Evolutionary conservation across 2,888 invertebrate genomes (phyloP).

Genomic region (Spilarctia lutea): DNA sequence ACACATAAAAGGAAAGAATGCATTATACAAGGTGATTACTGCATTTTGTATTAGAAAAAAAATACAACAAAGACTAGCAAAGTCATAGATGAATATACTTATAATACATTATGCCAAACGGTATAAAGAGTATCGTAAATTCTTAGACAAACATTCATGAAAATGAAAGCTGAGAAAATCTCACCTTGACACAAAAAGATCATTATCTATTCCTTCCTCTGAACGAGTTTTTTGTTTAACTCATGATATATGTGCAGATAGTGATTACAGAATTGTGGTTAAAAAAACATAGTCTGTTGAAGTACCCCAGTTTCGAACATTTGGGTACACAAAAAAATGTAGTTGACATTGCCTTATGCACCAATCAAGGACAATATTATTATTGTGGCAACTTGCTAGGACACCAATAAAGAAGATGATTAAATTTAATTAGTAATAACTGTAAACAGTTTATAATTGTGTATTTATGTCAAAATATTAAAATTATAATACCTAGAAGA

Average conservation of each 20-base stretch:
- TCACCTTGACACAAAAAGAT: constrained; percentile 70
- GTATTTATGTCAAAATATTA: background rate
- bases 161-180: constrained; percentile 30
- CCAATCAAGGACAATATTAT: background rate
- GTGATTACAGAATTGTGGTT: background rate
- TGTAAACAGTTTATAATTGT: background rate
- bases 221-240: constrained; percentile 14
- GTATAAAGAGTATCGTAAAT: background rate
- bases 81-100: background rate
- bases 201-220: constrained; percentile 50
- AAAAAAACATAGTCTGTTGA: constrained; percentile 1
- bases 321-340: constrained; percentile 1
- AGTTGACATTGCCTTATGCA: constrained; percentile 19
- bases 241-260: background rate
- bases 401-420: background rate
- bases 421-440: background rate
- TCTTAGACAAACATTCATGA: constrained; percentile 1
- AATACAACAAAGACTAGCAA: background rate
- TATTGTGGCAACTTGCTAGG: background rate
- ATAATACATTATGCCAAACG: background rate
- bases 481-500: background rate
- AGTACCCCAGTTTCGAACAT: background rate
- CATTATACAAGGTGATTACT: constrained; percentile 26
- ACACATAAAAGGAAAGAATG: constrained; percentile 26
- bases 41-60: constrained; percentile 18